Evolutionary conservation across 2,797 vertebrate species (phyloP).

Genomic region (Alcedo quadribrachys): DNA sequence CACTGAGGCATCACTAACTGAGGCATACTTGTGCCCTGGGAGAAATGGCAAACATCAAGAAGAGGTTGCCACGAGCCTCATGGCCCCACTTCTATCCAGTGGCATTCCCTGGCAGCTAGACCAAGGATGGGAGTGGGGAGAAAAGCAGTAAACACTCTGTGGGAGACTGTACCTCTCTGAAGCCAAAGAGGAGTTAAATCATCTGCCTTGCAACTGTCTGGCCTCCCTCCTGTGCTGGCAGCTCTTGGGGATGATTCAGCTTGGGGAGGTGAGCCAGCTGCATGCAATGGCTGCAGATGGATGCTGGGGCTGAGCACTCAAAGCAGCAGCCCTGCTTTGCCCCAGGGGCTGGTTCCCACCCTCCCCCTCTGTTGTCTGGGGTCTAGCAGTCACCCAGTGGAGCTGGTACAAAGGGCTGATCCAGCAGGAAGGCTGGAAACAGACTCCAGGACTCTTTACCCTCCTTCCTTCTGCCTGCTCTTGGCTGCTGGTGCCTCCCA

Average conservation of each 20-base stretch:
- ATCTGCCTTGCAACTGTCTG: background rate
- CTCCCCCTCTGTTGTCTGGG: background rate
- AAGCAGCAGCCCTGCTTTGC: background rate
- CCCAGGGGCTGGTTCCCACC: background rate
- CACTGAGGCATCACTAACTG: accelerated
- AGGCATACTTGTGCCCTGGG: background rate
- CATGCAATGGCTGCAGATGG: accelerated
- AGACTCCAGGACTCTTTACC: background rate
- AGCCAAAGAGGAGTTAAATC: background rate
- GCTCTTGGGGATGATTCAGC: background rate
- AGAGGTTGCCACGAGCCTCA: background rate
- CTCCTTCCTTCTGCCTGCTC: background rate
- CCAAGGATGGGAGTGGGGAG: no score
- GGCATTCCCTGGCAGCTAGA: background rate
- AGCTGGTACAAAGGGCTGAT: background rate
- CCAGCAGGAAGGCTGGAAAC: background rate
- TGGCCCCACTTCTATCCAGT: accelerated
- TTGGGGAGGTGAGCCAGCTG: background rate
- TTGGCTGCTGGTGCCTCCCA: background rate
- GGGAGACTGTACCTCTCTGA: background rate
- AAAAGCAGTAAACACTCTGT: background rate
- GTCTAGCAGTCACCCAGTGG: background rate
- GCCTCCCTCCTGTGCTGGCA: background rate
- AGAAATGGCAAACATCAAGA: background rate
- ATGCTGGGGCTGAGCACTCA: background rate